phyloP scores from a whole-genome alignment of 2,797 vertebrate genomes.

The Semaprochilodus insignis region DNA sequence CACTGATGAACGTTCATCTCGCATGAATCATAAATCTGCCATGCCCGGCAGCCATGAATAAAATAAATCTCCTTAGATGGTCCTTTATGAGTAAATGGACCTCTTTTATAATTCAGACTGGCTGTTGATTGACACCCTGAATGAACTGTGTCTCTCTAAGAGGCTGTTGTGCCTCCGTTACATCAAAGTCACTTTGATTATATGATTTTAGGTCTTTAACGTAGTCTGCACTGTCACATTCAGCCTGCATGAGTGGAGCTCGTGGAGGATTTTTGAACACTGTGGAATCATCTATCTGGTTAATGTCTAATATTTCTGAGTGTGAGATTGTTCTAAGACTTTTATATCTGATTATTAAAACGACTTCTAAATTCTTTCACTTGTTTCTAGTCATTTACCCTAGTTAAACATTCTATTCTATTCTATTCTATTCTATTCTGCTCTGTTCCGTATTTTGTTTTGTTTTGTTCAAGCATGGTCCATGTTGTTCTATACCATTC shows the following conservation, averaged over 20 bases:
- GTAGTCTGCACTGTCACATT: neutral
- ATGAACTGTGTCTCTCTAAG: neutral
- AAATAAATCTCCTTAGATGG: conserved; percentile 25
- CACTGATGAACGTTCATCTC: neutral
- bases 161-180: neutral
- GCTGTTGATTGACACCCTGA: conserved; percentile 7
- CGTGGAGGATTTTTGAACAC: neutral
- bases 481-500: too few species aligned
- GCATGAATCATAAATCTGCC: conserved; percentile 19
- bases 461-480: too few species aligned
- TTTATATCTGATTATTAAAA: too few species aligned
- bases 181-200: neutral
- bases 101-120: conserved; percentile 15
- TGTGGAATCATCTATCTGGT: too few species aligned
- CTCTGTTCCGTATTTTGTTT: too few species aligned
- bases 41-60: conserved; percentile 2
- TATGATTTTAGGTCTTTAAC: neutral
- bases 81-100: conserved; percentile 24
- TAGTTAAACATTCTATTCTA: too few species aligned
- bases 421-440: too few species aligned
- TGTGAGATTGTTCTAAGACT: too few species aligned
- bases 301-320: too few species aligned
- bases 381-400: too few species aligned
- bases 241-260: neutral
- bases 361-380: too few species aligned